A percentile compares a stretch with the other conserved stretches of the same genome.
phyloP scores from a whole-genome alignment of 2,888 invertebrate genomes.

The Agrilus biguttatus region DNA sequence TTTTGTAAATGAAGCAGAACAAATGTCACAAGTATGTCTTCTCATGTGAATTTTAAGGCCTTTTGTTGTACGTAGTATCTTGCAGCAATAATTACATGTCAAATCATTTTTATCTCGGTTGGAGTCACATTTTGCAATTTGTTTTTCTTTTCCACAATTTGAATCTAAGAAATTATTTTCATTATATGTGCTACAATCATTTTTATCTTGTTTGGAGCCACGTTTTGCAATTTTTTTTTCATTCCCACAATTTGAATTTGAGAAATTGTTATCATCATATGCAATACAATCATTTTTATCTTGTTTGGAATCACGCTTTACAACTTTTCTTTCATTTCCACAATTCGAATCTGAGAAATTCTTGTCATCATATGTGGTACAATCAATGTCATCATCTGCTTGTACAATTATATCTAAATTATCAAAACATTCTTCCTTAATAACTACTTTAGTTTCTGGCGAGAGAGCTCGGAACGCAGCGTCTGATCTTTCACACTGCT shows the following conservation, averaged over 20 bases:
- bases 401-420: constrained; percentile 15
- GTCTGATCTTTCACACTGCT: constrained; percentile 30
- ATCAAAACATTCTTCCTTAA: constrained; percentile 12
- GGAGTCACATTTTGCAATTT: constrained; percentile 7
- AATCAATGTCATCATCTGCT: constrained; percentile 12
- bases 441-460: constrained; percentile 6
- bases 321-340: constrained; percentile 6
- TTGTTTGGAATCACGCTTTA: constrained; percentile 11
- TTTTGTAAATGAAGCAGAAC: constrained; percentile 24
- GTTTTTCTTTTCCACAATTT: constrained; percentile 8
- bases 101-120: constrained; percentile 14
- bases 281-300: constrained; percentile 5
- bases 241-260: too few species aligned
- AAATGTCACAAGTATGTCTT: constrained; percentile 24
- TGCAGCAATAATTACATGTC: constrained; percentile 24
- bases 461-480: constrained; percentile 19
- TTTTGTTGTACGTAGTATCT: constrained; percentile 21
- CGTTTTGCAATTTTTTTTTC: too few species aligned
- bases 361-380: constrained; percentile 12
- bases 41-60: constrained; percentile 25
- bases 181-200: too few species aligned
- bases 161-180: constrained; percentile 12
- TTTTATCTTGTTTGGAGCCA: too few species aligned
- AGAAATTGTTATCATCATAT: too few species aligned
- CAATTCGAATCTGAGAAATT: constrained; percentile 12